Evolutionary conservation across 2,113 vertebrate genomes (phyloP), one percentile per base, ranked within the genome.

Genomic region (Malaclemys terrapin): DNA sequence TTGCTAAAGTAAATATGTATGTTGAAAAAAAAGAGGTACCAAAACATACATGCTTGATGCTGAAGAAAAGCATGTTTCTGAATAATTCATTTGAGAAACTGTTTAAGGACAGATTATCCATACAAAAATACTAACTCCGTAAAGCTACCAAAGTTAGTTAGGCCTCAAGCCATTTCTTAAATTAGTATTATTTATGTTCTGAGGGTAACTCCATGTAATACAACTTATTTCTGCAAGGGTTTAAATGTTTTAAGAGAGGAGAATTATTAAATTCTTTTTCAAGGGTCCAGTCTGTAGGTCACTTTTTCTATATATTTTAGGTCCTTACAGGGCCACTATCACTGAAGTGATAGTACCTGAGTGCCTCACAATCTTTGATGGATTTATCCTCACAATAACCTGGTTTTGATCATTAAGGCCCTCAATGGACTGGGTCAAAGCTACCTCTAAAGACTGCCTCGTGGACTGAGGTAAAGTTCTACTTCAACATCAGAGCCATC

Each of bases 331-430:
- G 65, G n/a, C n/a, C 65, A 22, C 65, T 72, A 38, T 72, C 65
- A 72, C 17, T 38, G 45, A 79, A 35, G 54, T 79, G 90, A 47
- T 57, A 87, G 47, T 89, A 87, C 79, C 85, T 84, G 80, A 90
- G 85, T 59, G 87, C 87, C 94, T 93, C 88, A 29, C 62, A 92
- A 8, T 93, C 83, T 89, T 82, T 89, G 91, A 86, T 88, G 72
- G 52, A 50, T 95, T 94, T 91, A 94, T 76, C 75, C 84, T 96
- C 79, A 85, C 88, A 88, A 88, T 89, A 94, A 27, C 91, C 35
- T 69, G 62, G 62, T n/a, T 9, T 35, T 69, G 14, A 69, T 69
- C 62, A 69, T 69, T 69, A 69, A 69, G 35, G 7, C 31, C 35
- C 62, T 69, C 8, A n/a, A 35, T n/a, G 31, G 16, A n/a, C 8